Conservation (phyloP, 1,140 invertebrate genomes). For the Meloidogyne exigua region DNA sequence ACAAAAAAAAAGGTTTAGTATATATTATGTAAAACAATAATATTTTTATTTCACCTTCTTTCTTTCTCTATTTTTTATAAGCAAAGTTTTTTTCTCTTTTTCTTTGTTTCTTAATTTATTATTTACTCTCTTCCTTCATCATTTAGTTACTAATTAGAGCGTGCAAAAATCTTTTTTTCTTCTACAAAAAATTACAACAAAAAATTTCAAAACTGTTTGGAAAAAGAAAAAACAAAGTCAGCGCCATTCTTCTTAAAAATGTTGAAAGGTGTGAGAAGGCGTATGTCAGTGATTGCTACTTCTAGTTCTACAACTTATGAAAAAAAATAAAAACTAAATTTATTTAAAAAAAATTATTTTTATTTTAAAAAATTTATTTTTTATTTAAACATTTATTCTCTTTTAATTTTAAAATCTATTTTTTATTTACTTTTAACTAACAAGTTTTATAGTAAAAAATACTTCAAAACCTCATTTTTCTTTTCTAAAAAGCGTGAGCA, state of each 20-base stretch:
- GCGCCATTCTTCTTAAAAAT: too few relatives aligned
- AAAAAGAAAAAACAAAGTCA: background rate
- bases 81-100: background rate
- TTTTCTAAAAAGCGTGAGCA: background rate
- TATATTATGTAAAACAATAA: background rate
- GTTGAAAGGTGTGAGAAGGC: too few relatives aligned
- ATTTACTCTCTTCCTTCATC: background rate
- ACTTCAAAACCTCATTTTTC: background rate
- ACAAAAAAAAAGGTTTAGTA: background rate
- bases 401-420: too few relatives aligned
- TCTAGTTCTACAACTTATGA: too few relatives aligned
- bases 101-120: background rate
- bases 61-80: background rate
- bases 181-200: background rate
- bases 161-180: background rate
- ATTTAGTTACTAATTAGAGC: background rate
- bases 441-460: too few relatives aligned
- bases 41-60: background rate
- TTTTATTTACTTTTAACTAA: too few relatives aligned
- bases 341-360: too few relatives aligned
- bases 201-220: background rate
- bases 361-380: too few relatives aligned
- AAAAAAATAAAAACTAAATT: too few relatives aligned
- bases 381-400: too few relatives aligned
- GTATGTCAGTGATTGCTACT: too few relatives aligned